Conservation (phyloP, 2,113 vertebrate species). For the Esox niger region DNA sequence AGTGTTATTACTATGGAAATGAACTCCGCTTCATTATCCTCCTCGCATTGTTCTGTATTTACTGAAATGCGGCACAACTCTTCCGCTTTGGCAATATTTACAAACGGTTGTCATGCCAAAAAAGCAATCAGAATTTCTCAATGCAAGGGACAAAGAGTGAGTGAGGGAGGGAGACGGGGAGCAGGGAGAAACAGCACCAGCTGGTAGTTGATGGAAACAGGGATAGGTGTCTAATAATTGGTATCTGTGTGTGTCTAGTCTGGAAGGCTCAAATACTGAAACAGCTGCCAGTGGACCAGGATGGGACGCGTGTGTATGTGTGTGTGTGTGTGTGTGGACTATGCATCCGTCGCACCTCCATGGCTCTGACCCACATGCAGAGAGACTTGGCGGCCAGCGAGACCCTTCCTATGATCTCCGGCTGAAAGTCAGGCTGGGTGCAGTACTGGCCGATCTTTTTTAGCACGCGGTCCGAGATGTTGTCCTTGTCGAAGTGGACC, state of each 20-base stretch:
- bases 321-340: conserved; percentile 10
- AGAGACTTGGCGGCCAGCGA: conserved; percentile 86
- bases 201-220: too few species aligned
- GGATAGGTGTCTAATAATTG: too few species aligned
- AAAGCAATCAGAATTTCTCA: too few species aligned
- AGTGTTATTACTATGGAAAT: too few species aligned
- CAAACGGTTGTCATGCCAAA: too few species aligned
- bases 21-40: too few species aligned
- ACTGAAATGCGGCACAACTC: too few species aligned
- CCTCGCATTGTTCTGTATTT: too few species aligned
- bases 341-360: conserved; percentile 76
- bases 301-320: not conserved
- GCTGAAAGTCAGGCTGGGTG: conserved; percentile 79
- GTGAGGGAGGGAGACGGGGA: not conserved
- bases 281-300: not conserved
- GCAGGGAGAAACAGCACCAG: not conserved
- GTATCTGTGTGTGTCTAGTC: too few species aligned
- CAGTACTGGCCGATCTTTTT: conserved; percentile 84
- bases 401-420: conserved; percentile 84
- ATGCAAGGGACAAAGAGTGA: not conserved
- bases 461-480: conserved; percentile 83
- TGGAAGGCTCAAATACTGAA: not conserved
- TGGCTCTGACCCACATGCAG: conserved; percentile 92
- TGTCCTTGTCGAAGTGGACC: conserved; percentile 87
- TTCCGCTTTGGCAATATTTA: too few species aligned